Base-by-base conservation (phyloP, 30 jellyfish, hydroid and myxozoan genomes). In the Clytia hemisphaerica region DNA sequence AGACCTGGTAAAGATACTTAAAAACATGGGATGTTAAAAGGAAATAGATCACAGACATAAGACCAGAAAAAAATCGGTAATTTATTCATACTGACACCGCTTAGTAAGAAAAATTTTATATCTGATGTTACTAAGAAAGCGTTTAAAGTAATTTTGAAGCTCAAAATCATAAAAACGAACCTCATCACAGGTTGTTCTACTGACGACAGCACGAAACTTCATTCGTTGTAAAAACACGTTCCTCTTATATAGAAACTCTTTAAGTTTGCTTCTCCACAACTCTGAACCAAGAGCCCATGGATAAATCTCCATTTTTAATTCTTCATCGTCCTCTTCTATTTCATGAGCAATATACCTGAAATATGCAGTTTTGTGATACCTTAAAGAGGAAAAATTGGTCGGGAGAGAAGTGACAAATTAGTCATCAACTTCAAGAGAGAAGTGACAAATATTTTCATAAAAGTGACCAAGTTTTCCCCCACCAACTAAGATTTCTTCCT, bases 321-420 rank as follows among this genome's bases (percentile, higher is more conserved):
- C 97, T 80, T 88, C 97, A 48, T 88, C 83, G 50, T 88, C 97
- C 45, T 88, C 97, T 80, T 88, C 97, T 82, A 88, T 80, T 63
- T 88, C 97, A 55, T 88, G 97, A 1, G 97, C 93, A 2, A 88
- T 86, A 54, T 72, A 76, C 66, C 97, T 88, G 37, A 1, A 35
- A 67, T 32, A 28, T 19, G 21, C 2, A 6, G 53, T 10, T 42
- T n/a, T 10, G n/a, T n/a, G 53, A 12, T 9, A 42, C n/a, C 12
- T 42, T n/a, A 42, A 42, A 9, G 53, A 42, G 12, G 15, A 42
- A 42, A 42, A 9, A 42, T 9, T 42, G n/a, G 53, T 9, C n/a
- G n/a, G 15, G n/a, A n/a, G n/a, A n/a, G n/a, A 42, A n/a, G 53
- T 42, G 53, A 42, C 53, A 42, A 42, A 12, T n/a, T 42, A n/a